Evolutionary conservation across 2,888 invertebrate genomes (phyloP).

Genomic region (Physocephala rufipes): DNA sequence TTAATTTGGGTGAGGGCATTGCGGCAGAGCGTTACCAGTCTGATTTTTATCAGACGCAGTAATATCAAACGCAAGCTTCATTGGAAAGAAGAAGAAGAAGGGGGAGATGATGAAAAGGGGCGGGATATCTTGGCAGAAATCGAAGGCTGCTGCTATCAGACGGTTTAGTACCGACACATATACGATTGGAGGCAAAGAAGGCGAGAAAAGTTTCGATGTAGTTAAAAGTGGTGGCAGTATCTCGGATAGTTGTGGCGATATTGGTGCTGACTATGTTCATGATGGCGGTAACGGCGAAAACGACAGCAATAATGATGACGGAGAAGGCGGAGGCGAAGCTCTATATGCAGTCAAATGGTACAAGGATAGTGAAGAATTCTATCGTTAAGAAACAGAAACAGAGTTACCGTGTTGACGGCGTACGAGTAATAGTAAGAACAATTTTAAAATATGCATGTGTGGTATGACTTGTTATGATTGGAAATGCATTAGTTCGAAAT

Average conservation of each 20-base stretch:
- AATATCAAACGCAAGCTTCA: constrained; percentile 46
- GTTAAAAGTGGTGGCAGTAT: constrained; percentile 39
- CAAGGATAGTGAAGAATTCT: constrained; percentile 86
- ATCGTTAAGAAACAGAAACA: constrained; percentile 78
- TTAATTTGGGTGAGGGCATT: constrained; percentile 26
- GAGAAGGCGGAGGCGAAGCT: constrained; percentile 67
- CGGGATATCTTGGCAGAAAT: constrained; percentile 32
- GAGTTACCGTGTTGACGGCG: constrained; percentile 75
- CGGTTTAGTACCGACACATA: constrained; percentile 56
- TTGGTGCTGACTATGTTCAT: constrained; percentile 34
- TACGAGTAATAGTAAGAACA: constrained; percentile 71
- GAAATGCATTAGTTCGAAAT: no score
- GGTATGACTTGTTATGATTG: no score
- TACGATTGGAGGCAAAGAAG: constrained; percentile 41
- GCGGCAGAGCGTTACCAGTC: constrained; percentile 7
- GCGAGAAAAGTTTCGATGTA: constrained; percentile 42
- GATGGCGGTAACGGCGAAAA: constrained; percentile 23
- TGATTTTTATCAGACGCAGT: constrained; percentile 25
- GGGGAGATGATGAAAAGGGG: no score
- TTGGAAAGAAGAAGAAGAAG: constrained; percentile 35
- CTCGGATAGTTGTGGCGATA: constrained; percentile 28
- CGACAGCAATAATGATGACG: neutral
- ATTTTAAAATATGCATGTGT: no score
- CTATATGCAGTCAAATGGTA: constrained; percentile 87
- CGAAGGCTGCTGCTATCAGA: neutral